Conservation (phyloP, 2,888 invertebrate genomes). For the Drosophila bunnanda region DNA sequence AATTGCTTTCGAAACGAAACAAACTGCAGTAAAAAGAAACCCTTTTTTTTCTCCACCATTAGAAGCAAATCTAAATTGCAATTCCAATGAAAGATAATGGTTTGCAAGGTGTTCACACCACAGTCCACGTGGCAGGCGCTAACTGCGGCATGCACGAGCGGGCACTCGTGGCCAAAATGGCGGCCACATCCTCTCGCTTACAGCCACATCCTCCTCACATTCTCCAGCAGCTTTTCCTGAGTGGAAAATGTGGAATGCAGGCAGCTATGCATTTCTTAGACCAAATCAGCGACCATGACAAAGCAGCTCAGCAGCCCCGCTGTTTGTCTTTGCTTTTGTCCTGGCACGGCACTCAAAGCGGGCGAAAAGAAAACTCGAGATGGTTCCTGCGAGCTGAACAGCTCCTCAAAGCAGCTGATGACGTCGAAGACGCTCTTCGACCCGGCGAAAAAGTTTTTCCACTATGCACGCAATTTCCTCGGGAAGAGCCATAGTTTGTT, state of each 20-base stretch:
- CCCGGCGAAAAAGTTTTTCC: conserved; percentile 50
- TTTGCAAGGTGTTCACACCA: conserved; percentile 22
- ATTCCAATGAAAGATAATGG: conserved; percentile 10
- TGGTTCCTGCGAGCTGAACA: neutral
- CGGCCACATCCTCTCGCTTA: conserved; percentile 23
- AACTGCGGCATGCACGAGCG: conserved; percentile 35
- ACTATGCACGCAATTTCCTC: conserved; percentile 69
- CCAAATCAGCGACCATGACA: conserved; percentile 73
- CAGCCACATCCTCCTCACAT: neutral
- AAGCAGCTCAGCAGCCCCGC: conserved; percentile 50
- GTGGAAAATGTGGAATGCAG: conserved; percentile 69
- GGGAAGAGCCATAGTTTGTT: conserved; percentile 56
- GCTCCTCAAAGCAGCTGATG: conserved; percentile 25
- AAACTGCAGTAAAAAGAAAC: neutral
- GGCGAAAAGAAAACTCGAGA: conserved; percentile 57
- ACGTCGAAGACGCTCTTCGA: conserved; percentile 38
- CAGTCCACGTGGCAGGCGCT: conserved; percentile 18
- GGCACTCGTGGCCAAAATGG: conserved; percentile 30
- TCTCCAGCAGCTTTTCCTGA: conserved; percentile 10
- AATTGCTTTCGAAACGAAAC: too few relatives aligned
- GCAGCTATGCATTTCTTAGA: conserved; percentile 77
- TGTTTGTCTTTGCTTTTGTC: conserved; percentile 41
- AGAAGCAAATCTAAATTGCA: neutral
- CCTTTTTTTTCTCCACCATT: neutral
- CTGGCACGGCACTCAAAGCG: conserved; percentile 58